Percentiles rank a stretch among this genome's conserved stretches.
These are phyloP conservation scores for Drosophila eugracilis DNA, from an alignment of 1,140 invertebrate species.

Conservation along the genomic window DNA sequence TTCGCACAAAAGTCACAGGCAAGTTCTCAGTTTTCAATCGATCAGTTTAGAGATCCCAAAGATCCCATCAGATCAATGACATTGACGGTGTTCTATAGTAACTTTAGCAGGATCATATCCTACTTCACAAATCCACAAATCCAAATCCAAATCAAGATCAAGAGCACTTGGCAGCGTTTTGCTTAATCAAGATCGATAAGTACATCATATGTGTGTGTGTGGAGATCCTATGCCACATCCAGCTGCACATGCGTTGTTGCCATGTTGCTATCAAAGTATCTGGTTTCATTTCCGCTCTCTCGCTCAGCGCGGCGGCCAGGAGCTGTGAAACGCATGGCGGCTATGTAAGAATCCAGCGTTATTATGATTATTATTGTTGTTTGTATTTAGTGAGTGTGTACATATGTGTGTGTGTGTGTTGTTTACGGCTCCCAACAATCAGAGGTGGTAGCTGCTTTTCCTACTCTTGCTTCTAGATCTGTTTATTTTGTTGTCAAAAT, in stretches of 20 bases:
- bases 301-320: no score
- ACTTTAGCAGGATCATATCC: conserved; percentile 50
- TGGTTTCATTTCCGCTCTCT: conserved; percentile 83
- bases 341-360: conserved; percentile 29
- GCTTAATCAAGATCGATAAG: conserved; percentile 62
- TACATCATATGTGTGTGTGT: conserved; percentile 23
- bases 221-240: conserved; percentile 14
- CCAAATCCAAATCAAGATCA: conserved; percentile 36
- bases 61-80: conserved; percentile 56
- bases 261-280: conserved; percentile 79
- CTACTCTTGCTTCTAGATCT: conserved; percentile 40
- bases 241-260: conserved; percentile 49
- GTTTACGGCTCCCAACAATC: conserved; percentile 81
- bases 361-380: conserved; percentile 69
- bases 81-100: conserved; percentile 33
- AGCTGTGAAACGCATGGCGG: conserved; percentile 68
- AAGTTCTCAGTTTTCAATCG: conserved; percentile 36
- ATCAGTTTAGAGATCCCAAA: conserved; percentile 14
- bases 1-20: conserved; percentile 43
- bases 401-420: no score
- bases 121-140: conserved; percentile 31
- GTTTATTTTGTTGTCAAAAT: conserved; percentile 82
- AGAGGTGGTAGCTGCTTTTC: conserved; percentile 52
- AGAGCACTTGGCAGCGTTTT: conserved; percentile 58
- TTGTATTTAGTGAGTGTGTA: conserved; percentile 57